Percentiles rank a stretch among this genome's conserved stretches.
phyloP scores from a whole-genome alignment of 2,888 invertebrate genomes.

The Pedicia rivosa region DNA sequence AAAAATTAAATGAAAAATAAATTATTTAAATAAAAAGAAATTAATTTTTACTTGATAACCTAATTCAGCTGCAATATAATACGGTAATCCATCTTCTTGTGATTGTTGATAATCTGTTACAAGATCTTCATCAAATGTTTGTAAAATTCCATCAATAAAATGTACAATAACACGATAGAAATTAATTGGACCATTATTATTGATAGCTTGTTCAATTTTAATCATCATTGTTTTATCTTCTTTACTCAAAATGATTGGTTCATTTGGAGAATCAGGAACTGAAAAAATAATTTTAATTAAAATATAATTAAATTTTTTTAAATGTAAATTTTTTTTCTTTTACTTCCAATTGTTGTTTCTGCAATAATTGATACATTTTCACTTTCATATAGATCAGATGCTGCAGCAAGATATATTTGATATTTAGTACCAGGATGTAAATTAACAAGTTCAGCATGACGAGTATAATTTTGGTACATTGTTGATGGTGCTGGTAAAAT shows the following conservation, averaged over 20 bases:
- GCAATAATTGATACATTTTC: constrained; percentile 33
- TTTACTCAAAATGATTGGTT: constrained; percentile 51
- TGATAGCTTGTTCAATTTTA: constrained; percentile 46
- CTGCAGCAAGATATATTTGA: constrained; percentile 53
- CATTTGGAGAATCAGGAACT: constrained; percentile 48
- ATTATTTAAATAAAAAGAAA: neutral
- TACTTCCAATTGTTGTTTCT: neutral
- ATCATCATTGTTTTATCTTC: constrained; percentile 49
- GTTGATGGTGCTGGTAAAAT: constrained; percentile 36
- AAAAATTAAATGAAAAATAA: no score
- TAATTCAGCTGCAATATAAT: constrained; percentile 72
- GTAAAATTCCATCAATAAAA: constrained; percentile 43
- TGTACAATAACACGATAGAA: constrained; percentile 57
- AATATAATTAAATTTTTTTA: neutral
- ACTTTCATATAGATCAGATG: constrained; percentile 42
- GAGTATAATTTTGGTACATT: constrained; percentile 41
- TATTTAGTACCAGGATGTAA: constrained; percentile 62
- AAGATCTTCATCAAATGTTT: constrained; percentile 42
- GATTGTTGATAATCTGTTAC: constrained; percentile 52
- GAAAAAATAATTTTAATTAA: constrained; percentile 10
- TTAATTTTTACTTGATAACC: no score
- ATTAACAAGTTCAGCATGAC: constrained; percentile 39
- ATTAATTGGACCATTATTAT: constrained; percentile 64
- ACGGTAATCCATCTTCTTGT: constrained; percentile 47
- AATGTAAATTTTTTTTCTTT: neutral